Evolutionary conservation across 2,113 vertebrate genomes (phyloP).

Genomic region (Archilochus colubris): DNA sequence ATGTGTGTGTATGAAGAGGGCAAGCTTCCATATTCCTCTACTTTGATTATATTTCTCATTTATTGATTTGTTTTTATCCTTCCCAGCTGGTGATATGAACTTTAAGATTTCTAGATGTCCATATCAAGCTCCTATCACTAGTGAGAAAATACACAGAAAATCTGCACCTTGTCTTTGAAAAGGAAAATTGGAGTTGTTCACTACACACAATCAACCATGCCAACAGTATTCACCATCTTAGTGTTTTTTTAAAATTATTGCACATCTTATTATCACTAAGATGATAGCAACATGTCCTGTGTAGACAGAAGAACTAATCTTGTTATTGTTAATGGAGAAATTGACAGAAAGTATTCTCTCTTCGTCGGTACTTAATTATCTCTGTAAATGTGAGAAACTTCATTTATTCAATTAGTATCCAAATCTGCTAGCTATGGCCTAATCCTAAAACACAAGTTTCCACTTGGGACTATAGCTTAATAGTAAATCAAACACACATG

Average conservation of each 20-base stretch:
- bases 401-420: constrained; percentile 42
- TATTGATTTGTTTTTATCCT: background rate
- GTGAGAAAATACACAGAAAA: background rate
- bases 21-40: background rate
- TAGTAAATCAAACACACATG: constrained; percentile 70
- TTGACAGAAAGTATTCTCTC: background rate
- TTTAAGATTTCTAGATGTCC: background rate
- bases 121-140: background rate
- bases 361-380: constrained; percentile 24
- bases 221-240: background rate
- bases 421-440: constrained; percentile 41
- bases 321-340: background rate
- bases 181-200: background rate
- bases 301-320: background rate
- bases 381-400: background rate
- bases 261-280: no score
- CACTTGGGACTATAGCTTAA: constrained; percentile 39
- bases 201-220: background rate
- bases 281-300: background rate
- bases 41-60: background rate
- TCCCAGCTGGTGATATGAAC: background rate
- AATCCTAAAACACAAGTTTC: constrained; percentile 48
- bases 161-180: background rate
- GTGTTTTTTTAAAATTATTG: background rate
- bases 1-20: background rate